Evolutionary conservation across 2,113 vertebrate genomes (phyloP), one percentile per base, ranked within the genome.

Genomic region (Platichthys flesus): DNA sequence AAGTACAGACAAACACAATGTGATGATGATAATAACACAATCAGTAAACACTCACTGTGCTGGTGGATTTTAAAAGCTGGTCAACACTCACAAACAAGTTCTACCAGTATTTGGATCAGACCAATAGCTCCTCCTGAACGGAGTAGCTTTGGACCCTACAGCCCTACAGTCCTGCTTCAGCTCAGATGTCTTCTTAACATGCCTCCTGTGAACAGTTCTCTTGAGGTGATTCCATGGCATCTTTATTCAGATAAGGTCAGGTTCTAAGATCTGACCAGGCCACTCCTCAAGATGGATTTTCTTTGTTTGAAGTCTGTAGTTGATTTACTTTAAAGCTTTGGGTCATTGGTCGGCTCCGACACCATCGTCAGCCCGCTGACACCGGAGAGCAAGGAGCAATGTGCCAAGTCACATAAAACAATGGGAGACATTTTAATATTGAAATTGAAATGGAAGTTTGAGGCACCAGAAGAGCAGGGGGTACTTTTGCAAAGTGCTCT

Each of bases 361-460:
- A 47, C 45, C 45, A 16, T 47, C 45, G 87, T 88, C 85, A 82
- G 74, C 78, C 68, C 21, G 63, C 69, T 89, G 89, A 93, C 91
- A 90, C 70, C 83, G 75, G 71, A 83, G 78, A 89, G 82, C 79
- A 80, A 28, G 47, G 67, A 83, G 79, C 59, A 73, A 85, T 52
- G 79, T 74, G 91, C 89, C 92, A 93, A 90, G 74, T 78, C 85
- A 79, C 88, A 93, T 90, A 93, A 92, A 94, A 90, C 91, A 91
- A 89, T 76, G 68, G 57, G 35, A 74, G 90, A 88, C 91, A 89
- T 91, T 90, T 93, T 89, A 92, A 93, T 93, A 93, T 89, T 86
- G 91, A 91, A 88, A 93, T 91, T 90, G 88, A 91, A 86, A 88
- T 70, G 55, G 31, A 31, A 31, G 68, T 74, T 28, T 63, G 28